Evolutionary conservation across 2,888 invertebrate genomes (phyloP).

Genomic region (Eilema griseolum): DNA sequence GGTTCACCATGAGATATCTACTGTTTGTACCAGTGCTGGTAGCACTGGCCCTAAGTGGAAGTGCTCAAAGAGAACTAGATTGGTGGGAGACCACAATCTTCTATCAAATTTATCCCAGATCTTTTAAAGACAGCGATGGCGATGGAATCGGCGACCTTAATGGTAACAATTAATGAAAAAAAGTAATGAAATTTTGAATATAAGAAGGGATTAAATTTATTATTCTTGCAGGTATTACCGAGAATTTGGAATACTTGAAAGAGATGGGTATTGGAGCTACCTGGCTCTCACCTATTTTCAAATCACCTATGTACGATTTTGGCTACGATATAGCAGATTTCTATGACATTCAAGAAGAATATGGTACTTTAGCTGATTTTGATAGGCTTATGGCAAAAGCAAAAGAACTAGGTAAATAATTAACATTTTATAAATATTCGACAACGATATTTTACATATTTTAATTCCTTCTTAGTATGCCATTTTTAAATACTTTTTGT

Average conservation of each 20-base stretch:
- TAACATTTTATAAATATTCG: neutral
- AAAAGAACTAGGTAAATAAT: slow-evolving; percentile 78
- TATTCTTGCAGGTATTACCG: slow-evolving; percentile 84
- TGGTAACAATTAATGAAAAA: slow-evolving; percentile 64
- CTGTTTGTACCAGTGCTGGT: slow-evolving; percentile 59
- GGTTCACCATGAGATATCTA: slow-evolving; percentile 47
- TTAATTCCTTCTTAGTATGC: too few relatives aligned
- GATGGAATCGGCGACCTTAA: slow-evolving; percentile 90
- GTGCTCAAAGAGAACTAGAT: slow-evolving; percentile 67
- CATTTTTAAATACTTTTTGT: too few relatives aligned
- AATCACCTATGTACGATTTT: slow-evolving; percentile 93
- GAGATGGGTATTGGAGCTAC: slow-evolving; percentile 90
- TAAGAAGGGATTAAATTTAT: neutral
- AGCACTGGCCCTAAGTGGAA: slow-evolving; percentile 53
- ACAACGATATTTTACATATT: too few relatives aligned
- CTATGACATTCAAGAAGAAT: slow-evolving; percentile 89
- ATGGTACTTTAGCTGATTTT: slow-evolving; percentile 91
- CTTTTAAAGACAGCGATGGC: slow-evolving; percentile 92
- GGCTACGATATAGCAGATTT: slow-evolving; percentile 94
- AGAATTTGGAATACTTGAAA: slow-evolving; percentile 88
- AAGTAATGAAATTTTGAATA: neutral
- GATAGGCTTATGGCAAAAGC: slow-evolving; percentile 86
- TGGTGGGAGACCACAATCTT: slow-evolving; percentile 94
- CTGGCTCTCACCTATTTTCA: slow-evolving; percentile 92
- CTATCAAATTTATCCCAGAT: slow-evolving; percentile 93